Evolutionary conservation across 92 coral and sea anemone species (phyloP), one percentile per base, ranked within the genome.

Genomic region (Bergia puertoricense): DNA sequence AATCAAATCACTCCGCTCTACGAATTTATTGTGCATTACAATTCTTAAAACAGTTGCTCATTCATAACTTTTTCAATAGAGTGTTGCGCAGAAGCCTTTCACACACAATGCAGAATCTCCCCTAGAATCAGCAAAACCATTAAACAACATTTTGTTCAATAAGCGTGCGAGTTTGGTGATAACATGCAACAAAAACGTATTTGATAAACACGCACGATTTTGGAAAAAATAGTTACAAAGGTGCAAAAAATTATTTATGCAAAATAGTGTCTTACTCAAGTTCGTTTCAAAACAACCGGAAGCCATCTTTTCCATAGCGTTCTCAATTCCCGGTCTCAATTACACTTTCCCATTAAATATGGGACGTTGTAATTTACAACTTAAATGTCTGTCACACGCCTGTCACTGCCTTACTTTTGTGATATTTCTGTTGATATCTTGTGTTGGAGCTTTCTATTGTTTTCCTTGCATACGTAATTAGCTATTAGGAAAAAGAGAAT

Each of bases 401-500:
- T 80, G 65, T 16, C 69, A 56, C 48, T 16, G 69, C 39, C 72
- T 15, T 56, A 54, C 57, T 56, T 8, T 48, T 14, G 43, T 36
- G 79, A 48, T 75, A 51, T 51, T 36, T 37, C 77, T 48, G 50
- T 43, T 51, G 40, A 62, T 8, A 84, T 46, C 40, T 36, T 46
- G 5, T 23, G 11, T 46, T 22, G 48, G 45, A 14, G 37, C 2
- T 3, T 15, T 71, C 87, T 14, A 68, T 84, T 84, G 79, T 71
- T 84, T 72, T 48, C 38, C 30, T 43, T 84, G 87, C 65, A 84
- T 84, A 84, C 65, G 42, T 84, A 84, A 84, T 84, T 84, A 84
- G 87, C 65, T 37, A 71, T 84, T 51, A 46, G 75, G 13, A 48
- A 71, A 84, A 36, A 69, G 57, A 68, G 39, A 84, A 69, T 45